Evolutionary conservation across 2,888 invertebrate species (phyloP).

Genomic region (Andricus curvator): DNA sequence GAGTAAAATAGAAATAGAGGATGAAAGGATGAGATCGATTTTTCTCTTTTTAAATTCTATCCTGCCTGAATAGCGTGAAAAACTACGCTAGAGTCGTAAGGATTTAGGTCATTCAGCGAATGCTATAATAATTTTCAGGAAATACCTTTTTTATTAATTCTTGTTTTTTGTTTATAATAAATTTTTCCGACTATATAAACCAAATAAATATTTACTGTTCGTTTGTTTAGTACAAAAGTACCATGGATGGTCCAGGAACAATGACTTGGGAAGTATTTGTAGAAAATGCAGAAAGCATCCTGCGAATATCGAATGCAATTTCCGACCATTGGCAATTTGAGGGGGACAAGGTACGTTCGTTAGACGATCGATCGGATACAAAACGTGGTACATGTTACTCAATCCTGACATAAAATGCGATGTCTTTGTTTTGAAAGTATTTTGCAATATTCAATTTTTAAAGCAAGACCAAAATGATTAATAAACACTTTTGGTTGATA

Average conservation of each 20-base stretch:
- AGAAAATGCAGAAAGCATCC: conserved; percentile 71
- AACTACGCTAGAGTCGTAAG: background rate
- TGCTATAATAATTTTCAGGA: background rate
- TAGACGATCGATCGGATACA: conserved; percentile 56
- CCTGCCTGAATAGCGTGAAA: background rate
- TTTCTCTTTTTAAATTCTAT: background rate
- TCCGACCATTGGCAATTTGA: conserved; percentile 74
- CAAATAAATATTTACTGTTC: conserved; percentile 1
- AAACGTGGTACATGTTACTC: conserved; percentile 34
- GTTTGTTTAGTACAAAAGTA: background rate
- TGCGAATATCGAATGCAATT: conserved; percentile 71
- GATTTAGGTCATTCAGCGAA: conserved; percentile 17
- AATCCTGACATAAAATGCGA: conserved; percentile 28
- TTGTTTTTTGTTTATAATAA: background rate
- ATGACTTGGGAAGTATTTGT: conserved; percentile 78
- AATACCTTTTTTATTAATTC: background rate
- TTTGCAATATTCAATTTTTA: background rate
- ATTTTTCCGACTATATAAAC: background rate
- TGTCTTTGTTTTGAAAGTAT: background rate
- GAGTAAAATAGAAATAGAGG: background rate
- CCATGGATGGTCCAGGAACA: conserved; percentile 75
- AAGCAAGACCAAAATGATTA: background rate
- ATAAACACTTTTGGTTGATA: background rate
- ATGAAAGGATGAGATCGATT: conserved; percentile 8
- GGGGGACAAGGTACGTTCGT: conserved; percentile 71